Evolutionary conservation across 2,797 vertebrate genomes (phyloP).

Genomic region (Pangasius mekongensis): DNA sequence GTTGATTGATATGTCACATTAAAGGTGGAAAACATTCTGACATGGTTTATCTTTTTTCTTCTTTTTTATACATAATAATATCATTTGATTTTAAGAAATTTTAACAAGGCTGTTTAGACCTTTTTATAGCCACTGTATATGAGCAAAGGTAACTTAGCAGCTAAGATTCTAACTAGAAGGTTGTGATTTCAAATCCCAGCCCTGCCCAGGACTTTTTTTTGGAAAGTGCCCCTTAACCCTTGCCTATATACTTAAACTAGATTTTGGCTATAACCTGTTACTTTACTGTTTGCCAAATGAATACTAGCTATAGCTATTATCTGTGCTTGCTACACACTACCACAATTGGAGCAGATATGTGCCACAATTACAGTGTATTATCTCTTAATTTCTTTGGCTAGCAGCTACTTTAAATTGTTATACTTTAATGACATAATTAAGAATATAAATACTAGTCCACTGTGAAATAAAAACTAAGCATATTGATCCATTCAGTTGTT

Average conservation of each 20-base stretch:
- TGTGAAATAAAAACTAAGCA: not conserved
- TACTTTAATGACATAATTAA: not conserved
- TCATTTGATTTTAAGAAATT: not conserved
- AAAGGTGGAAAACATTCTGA: not conserved
- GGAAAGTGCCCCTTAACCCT: not conserved
- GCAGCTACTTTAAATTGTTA: not conserved
- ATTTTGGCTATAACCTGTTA: not conserved
- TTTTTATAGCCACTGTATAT: not conserved
- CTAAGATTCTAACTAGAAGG: not conserved
- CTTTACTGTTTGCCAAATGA: not conserved
- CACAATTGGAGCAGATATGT: not conserved
- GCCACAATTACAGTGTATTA: not conserved
- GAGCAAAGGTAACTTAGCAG: not conserved
- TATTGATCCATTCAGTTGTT: not conserved
- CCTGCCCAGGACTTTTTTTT: not conserved
- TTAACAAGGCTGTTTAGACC: not conserved
- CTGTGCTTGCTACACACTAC: not conserved
- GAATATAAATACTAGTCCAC: not conserved
- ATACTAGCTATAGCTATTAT: not conserved
- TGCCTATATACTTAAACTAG: not conserved
- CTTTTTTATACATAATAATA: no score
- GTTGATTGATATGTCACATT: not conserved
- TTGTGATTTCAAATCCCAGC: not conserved
- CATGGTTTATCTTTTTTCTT: not conserved
- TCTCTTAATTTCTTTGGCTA: not conserved